These are phyloP conservation scores for Drosophila melanica DNA, from an alignment of 1,140 invertebrate species.

Conservation along the genomic window DNA sequence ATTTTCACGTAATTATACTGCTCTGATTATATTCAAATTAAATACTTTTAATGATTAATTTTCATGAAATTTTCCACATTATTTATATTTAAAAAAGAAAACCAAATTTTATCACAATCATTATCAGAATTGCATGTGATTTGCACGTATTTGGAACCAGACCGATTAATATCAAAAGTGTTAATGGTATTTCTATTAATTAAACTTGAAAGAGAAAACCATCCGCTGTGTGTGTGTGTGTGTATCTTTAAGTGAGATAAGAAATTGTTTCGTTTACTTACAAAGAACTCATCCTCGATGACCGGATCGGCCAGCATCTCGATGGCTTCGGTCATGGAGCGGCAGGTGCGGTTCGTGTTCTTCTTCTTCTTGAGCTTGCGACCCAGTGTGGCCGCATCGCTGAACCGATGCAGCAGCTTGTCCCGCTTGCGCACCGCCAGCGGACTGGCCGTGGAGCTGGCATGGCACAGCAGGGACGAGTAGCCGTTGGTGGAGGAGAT, in stretches of 20 bases:
- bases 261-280: conserved; percentile 63
- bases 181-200: conserved; percentile 19
- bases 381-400: conserved; percentile 83
- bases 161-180: not conserved
- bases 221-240: too few species aligned
- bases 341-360: conserved; percentile 80
- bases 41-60: too few species aligned
- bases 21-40: too few species aligned
- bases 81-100: too few species aligned
- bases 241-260: conserved; percentile 8
- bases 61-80: too few species aligned
- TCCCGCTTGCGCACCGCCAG: conserved; percentile 78
- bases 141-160: conserved; percentile 9
- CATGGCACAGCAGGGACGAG: conserved; percentile 76
- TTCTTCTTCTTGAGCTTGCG: conserved; percentile 82
- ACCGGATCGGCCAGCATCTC: conserved; percentile 84
- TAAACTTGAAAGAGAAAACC: not conserved
- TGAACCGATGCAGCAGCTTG: conserved; percentile 81
- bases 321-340: conserved; percentile 83
- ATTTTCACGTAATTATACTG: too few species aligned
- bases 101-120: too few species aligned
- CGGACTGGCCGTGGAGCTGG: conserved; percentile 75
- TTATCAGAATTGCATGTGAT: not conserved
- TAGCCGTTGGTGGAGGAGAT: conserved; percentile 74
- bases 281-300: conserved; percentile 83